phyloP scores from a whole-genome alignment of 2,113 vertebrate genomes.

The Neodontobutis hainanensis region DNA sequence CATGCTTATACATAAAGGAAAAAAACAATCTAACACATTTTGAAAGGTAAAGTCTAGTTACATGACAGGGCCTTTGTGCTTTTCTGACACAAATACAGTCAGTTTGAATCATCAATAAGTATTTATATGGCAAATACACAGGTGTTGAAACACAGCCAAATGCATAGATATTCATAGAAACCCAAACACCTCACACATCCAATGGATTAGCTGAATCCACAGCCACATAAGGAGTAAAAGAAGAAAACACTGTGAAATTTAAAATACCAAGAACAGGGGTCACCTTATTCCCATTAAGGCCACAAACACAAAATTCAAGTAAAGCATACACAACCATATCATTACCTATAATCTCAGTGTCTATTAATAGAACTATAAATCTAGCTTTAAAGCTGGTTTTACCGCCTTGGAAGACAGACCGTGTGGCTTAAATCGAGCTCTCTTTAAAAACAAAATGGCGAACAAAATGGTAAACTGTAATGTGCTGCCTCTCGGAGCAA shows the following conservation, averaged over 20 bases:
- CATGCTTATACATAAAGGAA: conserved; percentile 4
- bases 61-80: neutral
- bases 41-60: conserved; percentile 25
- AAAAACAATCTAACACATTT: conserved; percentile 2
- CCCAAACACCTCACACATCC: conserved; percentile 31
- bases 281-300: conserved; percentile 66
- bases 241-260: conserved; percentile 68
- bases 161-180: conserved; percentile 38
- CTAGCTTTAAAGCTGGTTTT: conserved; percentile 72
- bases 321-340: conserved; percentile 33
- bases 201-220: conserved; percentile 48
- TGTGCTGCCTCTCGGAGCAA: conserved; percentile 57
- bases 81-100: conserved; percentile 21
- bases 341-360: conserved; percentile 56
- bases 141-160: conserved; percentile 45
- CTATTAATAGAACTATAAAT: conserved; percentile 75
- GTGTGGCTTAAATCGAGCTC: conserved; percentile 35
- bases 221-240: conserved; percentile 44
- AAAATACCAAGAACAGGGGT: conserved; percentile 65
- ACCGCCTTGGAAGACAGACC: conserved; percentile 62
- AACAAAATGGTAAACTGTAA: conserved; percentile 18
- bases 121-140: conserved; percentile 38
- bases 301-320: too few relatives aligned
- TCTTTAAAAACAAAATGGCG: neutral
- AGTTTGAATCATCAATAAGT: conserved; percentile 40